Percentiles rank a stretch among this genome's conserved stretches.
Evolutionary conservation across 2,797 vertebrate species (phyloP).

Genomic region (Micrastur ruficollis): DNA sequence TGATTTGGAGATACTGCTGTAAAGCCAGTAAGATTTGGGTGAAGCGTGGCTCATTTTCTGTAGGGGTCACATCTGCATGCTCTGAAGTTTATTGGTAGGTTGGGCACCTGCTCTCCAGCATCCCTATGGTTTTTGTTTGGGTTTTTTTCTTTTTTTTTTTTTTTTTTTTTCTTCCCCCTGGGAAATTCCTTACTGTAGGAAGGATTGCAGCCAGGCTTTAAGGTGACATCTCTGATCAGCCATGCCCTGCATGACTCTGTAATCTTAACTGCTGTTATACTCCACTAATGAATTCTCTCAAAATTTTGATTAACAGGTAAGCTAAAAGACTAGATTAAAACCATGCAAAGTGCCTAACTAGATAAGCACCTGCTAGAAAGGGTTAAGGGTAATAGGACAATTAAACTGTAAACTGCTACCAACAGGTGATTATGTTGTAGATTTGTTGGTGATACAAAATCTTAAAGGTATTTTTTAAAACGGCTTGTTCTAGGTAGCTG

Average conservation of each 20-base stretch:
- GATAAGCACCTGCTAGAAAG: background rate
- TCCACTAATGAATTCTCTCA: background rate
- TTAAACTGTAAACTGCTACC: background rate
- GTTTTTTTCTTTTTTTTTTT: no score
- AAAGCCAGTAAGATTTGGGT: background rate
- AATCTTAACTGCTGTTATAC: background rate
- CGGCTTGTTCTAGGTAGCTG: background rate
- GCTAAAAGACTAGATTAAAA: background rate
- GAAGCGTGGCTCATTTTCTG: accelerated
- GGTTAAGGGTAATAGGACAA: background rate
- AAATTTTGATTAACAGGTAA: background rate
- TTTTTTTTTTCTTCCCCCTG: no score
- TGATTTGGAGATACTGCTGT: accelerated
- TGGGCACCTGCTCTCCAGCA: background rate
- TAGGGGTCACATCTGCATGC: background rate
- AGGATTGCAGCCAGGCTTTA: background rate
- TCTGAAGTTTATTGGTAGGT: background rate
- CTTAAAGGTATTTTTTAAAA: background rate
- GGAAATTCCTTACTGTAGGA: background rate
- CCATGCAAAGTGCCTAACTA: background rate
- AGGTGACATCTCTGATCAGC: background rate
- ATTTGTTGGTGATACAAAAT: background rate
- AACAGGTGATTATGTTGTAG: background rate
- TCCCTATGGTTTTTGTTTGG: accelerated
- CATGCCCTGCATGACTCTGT: background rate